Evolutionary conservation across 1,140 invertebrate species (phyloP).

Genomic region (Chlorops oryzae): DNA sequence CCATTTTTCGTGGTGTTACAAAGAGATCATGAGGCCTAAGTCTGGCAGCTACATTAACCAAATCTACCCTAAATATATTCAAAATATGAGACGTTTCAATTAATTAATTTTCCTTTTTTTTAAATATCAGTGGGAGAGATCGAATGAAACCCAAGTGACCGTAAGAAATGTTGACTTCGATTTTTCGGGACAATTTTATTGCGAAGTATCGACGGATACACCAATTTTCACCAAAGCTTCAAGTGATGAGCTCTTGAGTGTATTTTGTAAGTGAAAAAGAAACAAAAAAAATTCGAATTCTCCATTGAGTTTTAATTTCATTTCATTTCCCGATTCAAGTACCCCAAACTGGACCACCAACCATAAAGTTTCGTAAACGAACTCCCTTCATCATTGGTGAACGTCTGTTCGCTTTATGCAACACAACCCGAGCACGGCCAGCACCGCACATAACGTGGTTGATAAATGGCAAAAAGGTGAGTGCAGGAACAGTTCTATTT

Average conservation of each 20-base stretch:
- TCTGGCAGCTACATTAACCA: too few relatives aligned
- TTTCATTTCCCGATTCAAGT: slow-evolving; percentile 56
- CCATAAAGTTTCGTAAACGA: slow-evolving; percentile 64
- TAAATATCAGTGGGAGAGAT: slow-evolving; percentile 57
- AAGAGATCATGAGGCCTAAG: too few relatives aligned
- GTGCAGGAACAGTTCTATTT: too few relatives aligned
- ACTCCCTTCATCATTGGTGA: slow-evolving; percentile 61
- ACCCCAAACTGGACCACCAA: slow-evolving; percentile 62
- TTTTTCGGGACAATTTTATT: slow-evolving; percentile 65
- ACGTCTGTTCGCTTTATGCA: slow-evolving; percentile 68
- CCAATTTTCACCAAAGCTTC: slow-evolving; percentile 73
- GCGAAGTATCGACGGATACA: slow-evolving; percentile 67
- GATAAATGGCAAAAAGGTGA: slow-evolving; percentile 75
- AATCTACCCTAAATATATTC: too few relatives aligned
- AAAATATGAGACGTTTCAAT: too few relatives aligned
- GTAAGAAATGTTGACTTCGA: slow-evolving; percentile 67
- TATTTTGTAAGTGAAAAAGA: slow-evolving; percentile 62
- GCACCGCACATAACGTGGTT: slow-evolving; percentile 76
- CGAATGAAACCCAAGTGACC: slow-evolving; percentile 67
- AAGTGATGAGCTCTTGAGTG: slow-evolving; percentile 61
- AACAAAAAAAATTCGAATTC: slow-evolving; percentile 33
- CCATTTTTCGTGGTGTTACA: too few relatives aligned
- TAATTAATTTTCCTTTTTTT: slow-evolving; percentile 5
- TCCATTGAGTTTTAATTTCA: slow-evolving; percentile 4
- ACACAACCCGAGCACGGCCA: slow-evolving; percentile 65